phyloP scores from a whole-genome alignment of 2,888 invertebrate species.

The Allygus modestus region DNA sequence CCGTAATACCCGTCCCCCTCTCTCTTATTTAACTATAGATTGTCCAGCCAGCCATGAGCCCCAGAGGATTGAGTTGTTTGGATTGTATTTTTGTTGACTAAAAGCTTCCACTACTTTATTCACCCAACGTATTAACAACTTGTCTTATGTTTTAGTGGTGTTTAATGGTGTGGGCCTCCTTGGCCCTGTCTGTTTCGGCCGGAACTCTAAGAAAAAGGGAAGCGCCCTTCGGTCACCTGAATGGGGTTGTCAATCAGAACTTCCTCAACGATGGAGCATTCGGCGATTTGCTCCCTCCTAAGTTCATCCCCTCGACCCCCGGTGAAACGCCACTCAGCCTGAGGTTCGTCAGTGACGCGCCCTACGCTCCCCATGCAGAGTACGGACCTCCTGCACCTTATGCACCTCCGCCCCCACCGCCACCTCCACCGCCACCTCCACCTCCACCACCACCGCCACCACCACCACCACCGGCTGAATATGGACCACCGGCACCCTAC shows the following conservation, averaged over 20 bases:
- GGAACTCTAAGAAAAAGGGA: neutral
- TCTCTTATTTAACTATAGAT: too few relatives aligned
- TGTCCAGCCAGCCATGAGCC: too few relatives aligned
- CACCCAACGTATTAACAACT: too few relatives aligned
- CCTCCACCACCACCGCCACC: slow-evolving; percentile 63
- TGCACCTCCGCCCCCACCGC: slow-evolving; percentile 65
- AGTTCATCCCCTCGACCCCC: slow-evolving; percentile 66
- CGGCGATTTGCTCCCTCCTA: slow-evolving; percentile 29
- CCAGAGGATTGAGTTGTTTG: too few relatives aligned
- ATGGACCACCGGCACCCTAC: slow-evolving; percentile 67
- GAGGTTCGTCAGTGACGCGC: slow-evolving; percentile 42
- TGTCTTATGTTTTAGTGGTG: slow-evolving; percentile 49
- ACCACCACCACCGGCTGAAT: slow-evolving; percentile 65
- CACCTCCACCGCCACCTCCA: slow-evolving; percentile 62
- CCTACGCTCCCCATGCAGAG: slow-evolving; percentile 65
- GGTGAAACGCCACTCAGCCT: neutral
- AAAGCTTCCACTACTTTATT: too few relatives aligned
- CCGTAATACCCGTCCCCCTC: too few relatives aligned
- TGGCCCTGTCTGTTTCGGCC: slow-evolving; percentile 55
- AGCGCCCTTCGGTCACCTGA: neutral
- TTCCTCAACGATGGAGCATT: slow-evolving; percentile 43
- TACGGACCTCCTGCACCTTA: slow-evolving; percentile 67
- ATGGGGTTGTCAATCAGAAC: neutral
- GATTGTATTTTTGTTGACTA: too few relatives aligned
- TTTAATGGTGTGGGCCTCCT: slow-evolving; percentile 57